A percentile compares a stretch with the other conserved stretches of the same genome.
These are phyloP conservation scores for Brachionus sp. DNA, from an alignment of 1,140 invertebrate genomes.

Conservation along the genomic window DNA sequence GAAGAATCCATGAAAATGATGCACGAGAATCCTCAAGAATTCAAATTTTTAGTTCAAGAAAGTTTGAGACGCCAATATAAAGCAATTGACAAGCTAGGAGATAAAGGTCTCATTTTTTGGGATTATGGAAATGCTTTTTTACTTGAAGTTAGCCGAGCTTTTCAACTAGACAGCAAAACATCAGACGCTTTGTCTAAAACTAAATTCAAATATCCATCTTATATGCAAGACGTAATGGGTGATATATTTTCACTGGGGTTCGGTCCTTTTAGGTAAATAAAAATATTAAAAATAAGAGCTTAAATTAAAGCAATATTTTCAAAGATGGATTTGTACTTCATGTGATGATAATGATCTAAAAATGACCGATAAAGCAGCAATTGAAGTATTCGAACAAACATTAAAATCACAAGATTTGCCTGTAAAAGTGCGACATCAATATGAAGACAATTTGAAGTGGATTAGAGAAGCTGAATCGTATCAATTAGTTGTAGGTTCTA, in stretches of 20 bases:
- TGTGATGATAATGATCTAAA: constrained; percentile 62
- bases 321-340: constrained; percentile 69
- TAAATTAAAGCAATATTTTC: neutral
- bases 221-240: constrained; percentile 72
- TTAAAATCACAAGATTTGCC: constrained; percentile 51
- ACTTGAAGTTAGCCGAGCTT: constrained; percentile 66
- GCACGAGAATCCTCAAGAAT: constrained; percentile 62
- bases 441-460: constrained; percentile 67
- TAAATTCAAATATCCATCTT: constrained; percentile 67
- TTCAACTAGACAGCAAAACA: constrained; percentile 52
- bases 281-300: constrained; percentile 51
- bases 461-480: constrained; percentile 65
- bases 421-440: constrained; percentile 62
- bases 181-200: constrained; percentile 47
- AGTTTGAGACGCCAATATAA: constrained; percentile 65
- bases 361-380: constrained; percentile 65
- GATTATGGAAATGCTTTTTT: constrained; percentile 72
- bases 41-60: constrained; percentile 64
- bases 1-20: constrained; percentile 62
- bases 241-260: constrained; percentile 71
- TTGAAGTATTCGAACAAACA: constrained; percentile 62
- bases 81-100: constrained; percentile 65
- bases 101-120: constrained; percentile 67
- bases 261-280: constrained; percentile 64
- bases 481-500: constrained; percentile 66